Evolutionary conservation across 2,888 invertebrate species (phyloP).

Genomic region (Lysandra coridon): DNA sequence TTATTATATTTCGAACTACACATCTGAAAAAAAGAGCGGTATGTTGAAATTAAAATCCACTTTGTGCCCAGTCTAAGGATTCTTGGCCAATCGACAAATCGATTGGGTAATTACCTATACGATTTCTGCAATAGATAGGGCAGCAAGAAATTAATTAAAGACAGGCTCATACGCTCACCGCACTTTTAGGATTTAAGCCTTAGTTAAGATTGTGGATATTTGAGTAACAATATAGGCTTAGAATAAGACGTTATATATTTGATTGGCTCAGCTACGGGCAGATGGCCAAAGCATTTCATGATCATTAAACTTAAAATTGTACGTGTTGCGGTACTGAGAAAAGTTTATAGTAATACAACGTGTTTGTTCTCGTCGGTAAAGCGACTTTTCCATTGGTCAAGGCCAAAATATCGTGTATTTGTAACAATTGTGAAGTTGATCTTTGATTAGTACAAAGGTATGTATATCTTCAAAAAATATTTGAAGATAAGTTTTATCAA

Average conservation of each 20-base stretch:
- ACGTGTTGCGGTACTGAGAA: too few species aligned
- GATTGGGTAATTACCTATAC: constrained; percentile 25
- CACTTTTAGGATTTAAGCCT: not conserved
- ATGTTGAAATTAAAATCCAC: not conserved
- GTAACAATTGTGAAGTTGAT: not conserved
- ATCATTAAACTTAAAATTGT: too few species aligned
- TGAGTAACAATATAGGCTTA: not conserved
- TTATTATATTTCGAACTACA: not conserved
- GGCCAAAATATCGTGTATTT: not conserved
- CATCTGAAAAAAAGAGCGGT: not conserved
- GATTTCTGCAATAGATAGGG: constrained; percentile 12
- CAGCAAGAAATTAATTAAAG: constrained; percentile 22
- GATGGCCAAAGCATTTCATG: too few species aligned
- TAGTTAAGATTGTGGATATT: not conserved
- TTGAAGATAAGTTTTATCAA: too few species aligned
- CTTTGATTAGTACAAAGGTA: too few species aligned
- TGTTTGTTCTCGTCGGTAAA: too few species aligned
- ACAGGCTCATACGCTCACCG: constrained; percentile 2
- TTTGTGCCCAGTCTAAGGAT: not conserved
- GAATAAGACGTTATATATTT: not conserved
- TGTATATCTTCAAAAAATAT: too few species aligned
- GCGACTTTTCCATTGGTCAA: too few species aligned
- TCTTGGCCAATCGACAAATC: constrained; percentile 16
- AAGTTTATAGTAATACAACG: too few species aligned
- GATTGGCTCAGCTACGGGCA: too few species aligned